Base-by-base conservation (phyloP, 2,113 vertebrate species). In the Psilopogon haemacephalus region DNA sequence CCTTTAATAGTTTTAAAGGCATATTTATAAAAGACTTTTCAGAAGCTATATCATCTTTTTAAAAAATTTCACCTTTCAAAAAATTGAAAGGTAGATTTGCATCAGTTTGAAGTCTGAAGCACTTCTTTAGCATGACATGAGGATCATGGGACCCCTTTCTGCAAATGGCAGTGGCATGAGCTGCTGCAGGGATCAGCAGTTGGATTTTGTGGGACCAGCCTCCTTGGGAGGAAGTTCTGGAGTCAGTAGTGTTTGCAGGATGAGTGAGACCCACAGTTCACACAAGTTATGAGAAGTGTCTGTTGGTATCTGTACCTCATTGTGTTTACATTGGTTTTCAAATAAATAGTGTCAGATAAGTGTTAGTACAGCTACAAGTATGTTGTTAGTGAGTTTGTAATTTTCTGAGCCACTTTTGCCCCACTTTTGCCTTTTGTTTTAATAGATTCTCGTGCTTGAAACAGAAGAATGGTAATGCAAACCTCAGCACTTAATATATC, bases 21-120 rank as follows among this genome's bases (percentile, higher is more conserved):
- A 15, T 80, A 65, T 88, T 90, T 96, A n/a, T 95, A 32, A 24
- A 86, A 88, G 69, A 70, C 54, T 83, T 90, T 87, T 88, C 60
- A 42, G 54, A 88, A 94, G 81, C 75, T 76, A 3, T 75, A 70
- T 65, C 68, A 80, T 18, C 83, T 92, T 90, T 90, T 75, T 77
- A 38, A n/a, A 37, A 42, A 42, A 42, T 42, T 42, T 44, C 42
- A 44, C 42, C 42, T 46, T 69, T 89, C n/a, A 79, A 85, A 56
- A 67, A 74, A 50, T 15, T 3, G 82, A 86, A 54, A 58, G 5
- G 38, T 82, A 33, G 44, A 55, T 71, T 70, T 89, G 62, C 56
- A 38, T 84, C 80, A 11, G 67, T 73, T 76, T 59, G 91, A 90
- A 90, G 60, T 63, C 72, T 55, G 84, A 95, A 73, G 82, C 92